Evolutionary conservation across 2,888 invertebrate species (phyloP), one percentile per base, ranked within the genome.

Genomic region (Cenopis cana): DNA sequence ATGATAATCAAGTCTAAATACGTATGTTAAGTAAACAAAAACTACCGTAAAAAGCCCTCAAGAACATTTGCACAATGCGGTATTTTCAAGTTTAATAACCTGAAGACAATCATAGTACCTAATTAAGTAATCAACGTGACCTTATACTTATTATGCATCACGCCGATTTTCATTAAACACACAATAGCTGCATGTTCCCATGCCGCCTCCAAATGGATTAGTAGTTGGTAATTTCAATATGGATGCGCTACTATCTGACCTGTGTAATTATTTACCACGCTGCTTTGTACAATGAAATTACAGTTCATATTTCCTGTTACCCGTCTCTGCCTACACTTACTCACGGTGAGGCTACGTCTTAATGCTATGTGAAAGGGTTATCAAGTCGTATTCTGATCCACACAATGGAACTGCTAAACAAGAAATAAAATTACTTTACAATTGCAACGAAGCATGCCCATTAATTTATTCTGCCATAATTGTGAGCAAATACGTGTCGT

Each of bases 291-390:
- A 81, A 86, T 80, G 78, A 83, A 85, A 86, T 85, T 85, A 86
- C 81, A 81, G 82, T 81, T 82, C 79, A 78, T 76, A 81, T 83
- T 84, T 86, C 85, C 85, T 83, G 82, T 81, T 81, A 78, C 75
- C 77, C 79, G 73, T 80, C 73, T 73, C 74, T 76, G 70, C 73
- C 73, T 75, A 74, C 64, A 69, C 60, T 55, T 57, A 74, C 68
- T 68, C 69, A 75, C 66, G 59, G 68, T 33, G 55, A 38, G 46
- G 54, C 60, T 60, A 66, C 46, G 29, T 65, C 66, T 68, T 73
- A 73, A 73, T 74, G 72, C 65, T 74, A 74, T 76, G 76, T 75
- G 76, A 77, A 78, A 75, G 72, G 73, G 67, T 72, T 69, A 72
- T 74, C 64, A 69, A 74, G 59, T 59, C 46, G 54, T 17, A 54